Conservation (phyloP, 2,888 invertebrate genomes). For the Plutella xylostella region DNA sequence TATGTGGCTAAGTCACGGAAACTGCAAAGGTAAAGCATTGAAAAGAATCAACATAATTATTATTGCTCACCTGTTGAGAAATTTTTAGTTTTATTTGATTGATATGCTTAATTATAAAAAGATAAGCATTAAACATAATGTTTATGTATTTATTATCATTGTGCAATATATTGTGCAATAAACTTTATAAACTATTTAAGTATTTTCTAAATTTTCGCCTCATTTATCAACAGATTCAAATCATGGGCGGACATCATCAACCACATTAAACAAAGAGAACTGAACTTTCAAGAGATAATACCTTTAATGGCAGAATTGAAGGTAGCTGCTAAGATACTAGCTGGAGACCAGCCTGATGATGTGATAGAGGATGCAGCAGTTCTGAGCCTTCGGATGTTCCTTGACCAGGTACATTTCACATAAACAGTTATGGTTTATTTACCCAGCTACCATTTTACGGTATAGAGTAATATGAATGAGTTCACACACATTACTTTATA, state of each 20-base stretch:
- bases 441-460: no score
- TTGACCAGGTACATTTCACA: no score
- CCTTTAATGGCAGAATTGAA: slow-evolving; percentile 36
- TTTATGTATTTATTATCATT: no score
- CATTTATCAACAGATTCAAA: slow-evolving; percentile 41
- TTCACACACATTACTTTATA: no score
- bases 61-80: no score
- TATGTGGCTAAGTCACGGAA: slow-evolving; percentile 25
- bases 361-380: slow-evolving; percentile 74
- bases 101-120: no score
- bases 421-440: no score
- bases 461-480: no score
- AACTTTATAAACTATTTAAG: neutral
- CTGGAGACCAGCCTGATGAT: slow-evolving; percentile 66
- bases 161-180: neutral
- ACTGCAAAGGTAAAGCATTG: slow-evolving; percentile 43
- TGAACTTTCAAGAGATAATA: slow-evolving; percentile 36
- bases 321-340: slow-evolving; percentile 44
- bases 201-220: neutral
- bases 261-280: slow-evolving; percentile 46
- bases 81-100: no score
- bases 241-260: slow-evolving; percentile 60
- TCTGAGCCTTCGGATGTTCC: slow-evolving; percentile 70
- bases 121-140: no score
- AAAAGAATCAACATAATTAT: no score